Evolutionary conservation across 2,113 vertebrate species (phyloP), one percentile per base, ranked within the genome.

Genomic region (Poeciliopsis occidentalis): DNA sequence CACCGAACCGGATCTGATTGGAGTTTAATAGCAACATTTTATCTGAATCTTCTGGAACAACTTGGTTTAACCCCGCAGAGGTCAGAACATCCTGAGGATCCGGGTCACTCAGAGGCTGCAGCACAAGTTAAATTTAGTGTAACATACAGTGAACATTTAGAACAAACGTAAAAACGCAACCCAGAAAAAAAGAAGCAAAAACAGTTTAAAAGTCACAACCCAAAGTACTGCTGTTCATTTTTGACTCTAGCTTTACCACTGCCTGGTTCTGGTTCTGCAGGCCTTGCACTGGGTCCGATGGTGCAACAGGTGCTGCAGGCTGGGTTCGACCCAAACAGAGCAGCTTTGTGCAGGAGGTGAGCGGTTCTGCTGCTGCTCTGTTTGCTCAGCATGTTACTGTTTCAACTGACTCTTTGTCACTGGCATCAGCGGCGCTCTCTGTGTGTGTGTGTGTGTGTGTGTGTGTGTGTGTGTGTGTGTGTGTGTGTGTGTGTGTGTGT

Each of bases 51-150:
- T 22, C 30, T 22, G 32, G 69, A 51, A 80, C 75, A 84, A 78
- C 81, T 85, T 83, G 73, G 67, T 71, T 68, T 71, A 79, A 86
- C 75, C 75, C 66, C 76, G 63, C 4, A 77, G 60, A 74, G 62
- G 84, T 89, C 86, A 85, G 29, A 0, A 92, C 85, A 87, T 88
- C 89, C 84, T 85, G 87, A 89, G 91, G 91, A 89, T 84, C 85
- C 65, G 17, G 44, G 19, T 24, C 27, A n/a, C 13, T n/a, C 22
- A 13, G 34, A 5, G 15, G 80, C 81, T 73, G 72, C 19, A 29
- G 29, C 29, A 29, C 29, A 27, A 7, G 8, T 34, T 34, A 34
- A 34, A 1, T 34, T 32, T 32, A 32, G 7, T 32, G 32, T 32
- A 32, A 32, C 1, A 32, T 8, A 32, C 32, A 32, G 32, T 32